These are phyloP conservation scores for Allygus modestus DNA, from an alignment of 2,888 invertebrate species.

Conservation along the genomic window DNA sequence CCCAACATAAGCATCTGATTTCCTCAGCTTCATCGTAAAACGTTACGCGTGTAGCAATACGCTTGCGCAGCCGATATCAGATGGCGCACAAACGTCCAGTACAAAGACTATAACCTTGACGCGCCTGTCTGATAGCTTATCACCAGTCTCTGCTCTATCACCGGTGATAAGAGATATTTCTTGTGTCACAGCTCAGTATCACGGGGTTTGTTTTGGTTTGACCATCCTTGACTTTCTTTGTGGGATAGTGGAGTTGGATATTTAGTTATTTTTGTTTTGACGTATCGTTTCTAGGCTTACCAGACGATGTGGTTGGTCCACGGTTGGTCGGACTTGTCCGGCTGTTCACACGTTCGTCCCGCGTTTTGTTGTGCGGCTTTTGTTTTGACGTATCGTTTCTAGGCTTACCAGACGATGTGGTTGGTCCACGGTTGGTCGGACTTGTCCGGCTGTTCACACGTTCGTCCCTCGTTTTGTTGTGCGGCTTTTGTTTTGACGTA, in stretches of 20 bases:
- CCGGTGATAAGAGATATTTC: not conserved
- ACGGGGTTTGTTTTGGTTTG: not conserved
- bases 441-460: too few relatives aligned
- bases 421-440: too few relatives aligned
- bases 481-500: too few relatives aligned
- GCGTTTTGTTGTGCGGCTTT: too few relatives aligned
- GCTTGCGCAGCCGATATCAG: not conserved
- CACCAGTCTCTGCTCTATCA: not conserved
- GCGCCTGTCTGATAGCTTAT: slow-evolving; percentile 4
- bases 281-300: too few relatives aligned
- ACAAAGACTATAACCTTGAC: not conserved
- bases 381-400: too few relatives aligned
- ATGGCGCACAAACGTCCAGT: not conserved
- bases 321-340: too few relatives aligned
- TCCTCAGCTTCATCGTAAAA: not conserved
- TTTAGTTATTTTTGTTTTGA: too few relatives aligned
- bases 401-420: too few relatives aligned
- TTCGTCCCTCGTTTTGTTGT: too few relatives aligned
- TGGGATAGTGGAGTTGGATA: not conserved
- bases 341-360: too few relatives aligned
- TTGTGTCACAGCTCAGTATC: not conserved
- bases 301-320: too few relatives aligned
- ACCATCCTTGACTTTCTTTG: not conserved
- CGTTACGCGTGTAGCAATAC: not conserved
- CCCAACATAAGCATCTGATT: not conserved